These are phyloP conservation scores for Rutpela maculata DNA, from an alignment of 2,888 invertebrate species.

Conservation along the genomic window DNA sequence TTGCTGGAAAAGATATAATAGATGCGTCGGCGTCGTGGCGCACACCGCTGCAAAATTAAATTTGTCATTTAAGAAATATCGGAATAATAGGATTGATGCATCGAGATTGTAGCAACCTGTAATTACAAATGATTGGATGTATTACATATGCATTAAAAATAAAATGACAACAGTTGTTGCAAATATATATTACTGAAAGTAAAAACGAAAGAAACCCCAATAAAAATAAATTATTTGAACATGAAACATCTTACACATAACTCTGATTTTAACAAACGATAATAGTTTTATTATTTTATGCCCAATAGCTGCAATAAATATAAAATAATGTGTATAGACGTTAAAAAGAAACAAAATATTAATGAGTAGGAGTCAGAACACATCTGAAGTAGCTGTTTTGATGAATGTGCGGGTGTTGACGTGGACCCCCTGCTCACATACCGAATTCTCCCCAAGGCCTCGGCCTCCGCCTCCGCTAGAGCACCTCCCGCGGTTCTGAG, in stretches of 20 bases:
- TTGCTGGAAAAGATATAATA: too few species aligned
- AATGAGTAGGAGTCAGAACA: conserved; percentile 41
- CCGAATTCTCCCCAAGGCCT: conserved; percentile 61
- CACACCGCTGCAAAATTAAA: too few species aligned
- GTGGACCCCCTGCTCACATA: conserved; percentile 58
- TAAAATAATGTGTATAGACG: conserved; percentile 22
- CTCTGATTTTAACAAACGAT: conserved; percentile 29
- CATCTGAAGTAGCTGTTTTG: conserved; percentile 48
- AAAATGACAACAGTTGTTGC: neutral
- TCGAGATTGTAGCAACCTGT: too few species aligned
- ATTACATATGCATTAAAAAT: too few species aligned
- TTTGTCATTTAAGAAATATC: too few species aligned
- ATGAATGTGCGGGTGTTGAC: conserved; percentile 66
- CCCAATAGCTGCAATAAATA: conserved; percentile 32
- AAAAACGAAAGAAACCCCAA: neutral
- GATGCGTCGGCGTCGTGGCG: too few species aligned
- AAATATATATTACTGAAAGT: neutral
- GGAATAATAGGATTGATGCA: too few species aligned
- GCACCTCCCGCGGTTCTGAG: conserved; percentile 57
- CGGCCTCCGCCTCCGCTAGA: conserved; percentile 50
- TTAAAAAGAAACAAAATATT: conserved; percentile 36
- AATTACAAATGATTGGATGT: too few species aligned
- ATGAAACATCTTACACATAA: neutral
- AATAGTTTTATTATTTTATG: conserved; percentile 34
- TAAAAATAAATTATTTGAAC: conserved; percentile 13